phyloP scores from a whole-genome alignment of 2,888 invertebrate genomes.

The Drosophila paranaensis region DNA sequence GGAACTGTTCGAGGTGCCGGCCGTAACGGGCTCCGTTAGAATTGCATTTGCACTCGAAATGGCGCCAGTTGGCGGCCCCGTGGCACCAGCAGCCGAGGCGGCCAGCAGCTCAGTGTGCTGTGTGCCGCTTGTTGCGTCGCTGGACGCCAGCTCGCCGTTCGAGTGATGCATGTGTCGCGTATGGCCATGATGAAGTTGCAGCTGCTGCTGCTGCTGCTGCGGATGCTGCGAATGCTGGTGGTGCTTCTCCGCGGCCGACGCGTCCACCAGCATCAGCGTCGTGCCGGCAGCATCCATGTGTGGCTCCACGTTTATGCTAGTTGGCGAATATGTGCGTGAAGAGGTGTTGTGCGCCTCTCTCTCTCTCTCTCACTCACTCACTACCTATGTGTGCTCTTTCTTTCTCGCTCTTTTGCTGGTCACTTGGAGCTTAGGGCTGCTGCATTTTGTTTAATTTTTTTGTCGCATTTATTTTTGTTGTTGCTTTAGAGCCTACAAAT shows the following conservation, averaged over 20 bases:
- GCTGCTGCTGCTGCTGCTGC: conserved; percentile 19
- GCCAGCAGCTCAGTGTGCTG: conserved; percentile 12
- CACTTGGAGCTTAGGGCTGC: conserved; percentile 10
- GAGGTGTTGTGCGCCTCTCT: neutral
- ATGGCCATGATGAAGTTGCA: conserved; percentile 15
- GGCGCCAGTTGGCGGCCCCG: neutral
- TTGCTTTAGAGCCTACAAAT: conserved; percentile 24
- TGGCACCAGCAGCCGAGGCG: conserved; percentile 11
- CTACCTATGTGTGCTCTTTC: conserved; percentile 6
- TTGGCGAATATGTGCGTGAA: neutral
- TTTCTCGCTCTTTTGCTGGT: neutral
- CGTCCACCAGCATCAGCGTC: conserved; percentile 79
- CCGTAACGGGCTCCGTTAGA: conserved; percentile 14
- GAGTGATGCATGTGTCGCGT: conserved; percentile 57
- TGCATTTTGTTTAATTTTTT: conserved; percentile 12
- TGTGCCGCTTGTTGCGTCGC: conserved; percentile 20
- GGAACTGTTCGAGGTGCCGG: conserved; percentile 52
- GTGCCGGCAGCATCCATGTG: conserved; percentile 77
- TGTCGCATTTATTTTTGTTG: neutral
- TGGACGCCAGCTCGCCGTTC: conserved; percentile 45
- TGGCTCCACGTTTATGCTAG: conserved; percentile 20
- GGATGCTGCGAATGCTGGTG: conserved; percentile 14
- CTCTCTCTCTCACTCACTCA: neutral
- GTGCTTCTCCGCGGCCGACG: conserved; percentile 45
- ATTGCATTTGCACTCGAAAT: conserved; percentile 16